Conservation (phyloP, 2,113 vertebrate genomes). For the Speoplatyrhinus poulsoni region DNA sequence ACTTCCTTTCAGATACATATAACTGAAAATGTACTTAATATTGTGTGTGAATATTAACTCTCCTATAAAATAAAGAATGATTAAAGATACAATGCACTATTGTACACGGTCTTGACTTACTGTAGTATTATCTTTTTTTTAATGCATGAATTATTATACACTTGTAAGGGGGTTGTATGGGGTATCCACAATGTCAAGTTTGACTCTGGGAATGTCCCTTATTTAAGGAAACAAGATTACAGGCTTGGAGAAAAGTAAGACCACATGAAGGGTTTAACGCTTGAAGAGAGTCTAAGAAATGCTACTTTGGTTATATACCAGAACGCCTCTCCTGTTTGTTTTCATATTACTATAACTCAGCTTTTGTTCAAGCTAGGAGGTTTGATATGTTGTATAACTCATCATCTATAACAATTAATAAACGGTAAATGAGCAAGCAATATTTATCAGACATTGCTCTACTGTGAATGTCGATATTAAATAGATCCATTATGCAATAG, state of each 20-base stretch:
- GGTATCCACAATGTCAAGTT: background rate
- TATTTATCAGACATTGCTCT: background rate
- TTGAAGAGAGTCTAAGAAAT: background rate
- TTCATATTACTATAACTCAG: background rate
- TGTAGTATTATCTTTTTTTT: background rate
- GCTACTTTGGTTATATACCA: background rate
- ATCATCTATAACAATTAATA: too few relatives aligned
- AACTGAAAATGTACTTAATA: too few relatives aligned
- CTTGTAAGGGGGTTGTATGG: background rate
- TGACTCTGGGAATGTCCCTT: background rate
- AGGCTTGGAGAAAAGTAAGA: background rate
- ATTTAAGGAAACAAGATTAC: background rate
- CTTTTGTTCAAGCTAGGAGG: background rate
- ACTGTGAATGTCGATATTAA: too few relatives aligned
- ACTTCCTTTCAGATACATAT: too few relatives aligned
- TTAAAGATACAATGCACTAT: background rate
- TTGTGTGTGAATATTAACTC: too few relatives aligned
- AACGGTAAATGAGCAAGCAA: background rate
- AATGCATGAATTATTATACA: background rate
- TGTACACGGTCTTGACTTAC: background rate
- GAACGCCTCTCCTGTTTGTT: background rate
- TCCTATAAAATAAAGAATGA: too few relatives aligned
- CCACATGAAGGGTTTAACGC: background rate
- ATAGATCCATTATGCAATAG: too few relatives aligned
- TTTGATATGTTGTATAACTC: background rate